phyloP scores from a whole-genome alignment of 2,888 invertebrate species.

The Nymphalis urticae region DNA sequence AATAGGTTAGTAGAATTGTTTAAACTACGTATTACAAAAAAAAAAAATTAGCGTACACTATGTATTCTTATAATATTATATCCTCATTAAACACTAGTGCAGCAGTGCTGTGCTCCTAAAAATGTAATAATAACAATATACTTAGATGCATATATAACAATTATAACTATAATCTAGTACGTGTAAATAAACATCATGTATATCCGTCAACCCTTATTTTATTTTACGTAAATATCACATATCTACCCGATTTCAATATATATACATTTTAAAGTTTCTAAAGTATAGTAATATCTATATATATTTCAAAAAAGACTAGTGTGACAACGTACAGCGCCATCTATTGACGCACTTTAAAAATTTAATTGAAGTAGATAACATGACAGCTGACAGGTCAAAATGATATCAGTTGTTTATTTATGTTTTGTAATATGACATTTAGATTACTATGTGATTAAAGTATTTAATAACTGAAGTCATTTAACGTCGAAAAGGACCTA shows the following conservation, averaged over 20 bases:
- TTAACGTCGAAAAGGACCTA: too few species aligned
- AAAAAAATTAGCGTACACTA: conserved; percentile 1
- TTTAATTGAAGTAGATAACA: neutral
- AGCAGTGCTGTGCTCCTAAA: conserved; percentile 23
- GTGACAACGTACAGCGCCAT: neutral
- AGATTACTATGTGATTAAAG: too few species aligned
- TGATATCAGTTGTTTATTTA: neutral
- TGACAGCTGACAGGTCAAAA: neutral
- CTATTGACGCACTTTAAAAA: neutral
- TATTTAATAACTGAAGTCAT: too few species aligned
- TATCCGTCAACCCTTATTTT: conserved; percentile 12
- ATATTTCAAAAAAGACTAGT: too few species aligned
- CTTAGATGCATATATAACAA: conserved; percentile 13
- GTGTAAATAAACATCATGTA: conserved; percentile 36
- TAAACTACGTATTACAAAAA: neutral
- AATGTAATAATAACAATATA: conserved; percentile 21
- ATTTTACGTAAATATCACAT: neutral
- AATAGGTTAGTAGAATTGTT: conserved; percentile 10
- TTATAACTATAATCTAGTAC: conserved; percentile 23
- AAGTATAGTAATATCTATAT: too few species aligned
- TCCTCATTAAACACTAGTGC: conserved; percentile 22
- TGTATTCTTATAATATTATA: conserved; percentile 14
- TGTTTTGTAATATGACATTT: neutral
- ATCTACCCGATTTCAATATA: too few species aligned
- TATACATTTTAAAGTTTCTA: too few species aligned